These are phyloP conservation scores for Danionella dracula DNA, from an alignment of 2,797 vertebrate genomes.

Conservation along the genomic window DNA sequence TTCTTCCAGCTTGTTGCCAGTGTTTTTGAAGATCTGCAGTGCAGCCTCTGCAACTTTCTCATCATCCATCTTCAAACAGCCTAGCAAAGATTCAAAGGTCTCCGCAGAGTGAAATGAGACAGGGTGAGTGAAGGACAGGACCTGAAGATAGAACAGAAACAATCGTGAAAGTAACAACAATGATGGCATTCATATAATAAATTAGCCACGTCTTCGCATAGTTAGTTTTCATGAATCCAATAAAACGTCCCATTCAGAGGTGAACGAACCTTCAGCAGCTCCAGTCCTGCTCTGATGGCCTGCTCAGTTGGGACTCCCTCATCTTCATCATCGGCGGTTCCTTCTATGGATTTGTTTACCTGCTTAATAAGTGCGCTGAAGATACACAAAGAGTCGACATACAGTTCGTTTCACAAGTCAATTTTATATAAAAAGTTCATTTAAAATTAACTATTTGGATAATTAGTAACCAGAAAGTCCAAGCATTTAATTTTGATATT, in stretches of 20 bases:
- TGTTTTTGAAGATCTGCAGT: slow-evolving; percentile 97
- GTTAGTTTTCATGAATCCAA: too few relatives aligned
- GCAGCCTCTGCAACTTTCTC: slow-evolving; percentile 98
- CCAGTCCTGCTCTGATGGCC: slow-evolving; percentile 93
- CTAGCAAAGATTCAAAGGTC: slow-evolving; percentile 94
- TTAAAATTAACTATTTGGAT: too few relatives aligned
- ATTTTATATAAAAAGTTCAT: too few relatives aligned
- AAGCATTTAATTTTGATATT: too few relatives aligned
- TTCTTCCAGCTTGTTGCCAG: slow-evolving; percentile 93
- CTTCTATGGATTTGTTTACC: slow-evolving; percentile 97
- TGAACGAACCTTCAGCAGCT: slow-evolving; percentile 96
- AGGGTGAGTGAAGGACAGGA: slow-evolving; percentile 96
- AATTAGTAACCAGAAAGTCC: too few relatives aligned
- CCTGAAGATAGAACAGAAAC: slow-evolving; percentile 62
- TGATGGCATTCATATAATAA: too few relatives aligned
- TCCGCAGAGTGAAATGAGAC: slow-evolving; percentile 98
- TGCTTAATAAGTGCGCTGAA: slow-evolving; percentile 91
- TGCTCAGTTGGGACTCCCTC: slow-evolving; percentile 93
- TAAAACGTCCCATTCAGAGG: too few relatives aligned
- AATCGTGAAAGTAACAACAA: too few relatives aligned
- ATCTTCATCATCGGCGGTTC: slow-evolving; percentile 95
- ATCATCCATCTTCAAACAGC: slow-evolving; percentile 97
- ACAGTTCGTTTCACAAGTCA: too few relatives aligned
- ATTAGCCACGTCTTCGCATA: too few relatives aligned
- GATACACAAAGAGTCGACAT: background rate